Base-by-base conservation (phyloP, 23 tunicate species). In the Diplosoma virens region DNA sequence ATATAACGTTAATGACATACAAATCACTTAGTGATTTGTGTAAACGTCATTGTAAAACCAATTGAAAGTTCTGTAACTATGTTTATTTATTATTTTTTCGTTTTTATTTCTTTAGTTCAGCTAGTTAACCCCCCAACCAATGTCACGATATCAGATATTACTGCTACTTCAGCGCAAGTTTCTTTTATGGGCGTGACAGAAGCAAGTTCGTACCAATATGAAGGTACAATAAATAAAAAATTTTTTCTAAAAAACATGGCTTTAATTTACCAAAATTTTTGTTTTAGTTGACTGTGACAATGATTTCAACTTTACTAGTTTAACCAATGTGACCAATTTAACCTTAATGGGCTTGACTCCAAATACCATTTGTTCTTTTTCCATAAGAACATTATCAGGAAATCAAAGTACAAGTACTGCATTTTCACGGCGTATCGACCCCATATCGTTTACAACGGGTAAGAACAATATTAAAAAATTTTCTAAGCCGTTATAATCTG, bases 351-450 rank as follows among this genome's bases (percentile, higher is more conserved):
- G 53, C 4, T 27, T 76, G 32, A 36, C 67, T 21, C 20, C 79
- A 1, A 81, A 81, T 56, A 1, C 71, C 5, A 58, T 81, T 21
- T 81, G 86, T 48, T 21, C 72, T 0, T 71, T 29, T 3, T 46
- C 48, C 26, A 79, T 81, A 16, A 32, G 86, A 45, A 60, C 79
- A 14, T 5, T 27, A 0, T 59, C 33, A 1, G 55, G 24, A 6
- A 27, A 1, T 4, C 25, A 5, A 34, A 23, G 3, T 7, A 37
- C 22, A 35, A 37, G 24, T 9, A 34, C 54, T 11, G 75, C 25
- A 2, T 68, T 68, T 68, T 36, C 75, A 3, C 25, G 11, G 7
- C 11, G 20, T 6, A 11, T 28, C 23, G 54, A 34, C 54, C 25
- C 25, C 3, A 5, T 68, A 3, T 4, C 4, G 4, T n/a, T 36